phyloP scores from a whole-genome alignment of 2,888 invertebrate genomes.

The Lepidochrysops patricia region DNA sequence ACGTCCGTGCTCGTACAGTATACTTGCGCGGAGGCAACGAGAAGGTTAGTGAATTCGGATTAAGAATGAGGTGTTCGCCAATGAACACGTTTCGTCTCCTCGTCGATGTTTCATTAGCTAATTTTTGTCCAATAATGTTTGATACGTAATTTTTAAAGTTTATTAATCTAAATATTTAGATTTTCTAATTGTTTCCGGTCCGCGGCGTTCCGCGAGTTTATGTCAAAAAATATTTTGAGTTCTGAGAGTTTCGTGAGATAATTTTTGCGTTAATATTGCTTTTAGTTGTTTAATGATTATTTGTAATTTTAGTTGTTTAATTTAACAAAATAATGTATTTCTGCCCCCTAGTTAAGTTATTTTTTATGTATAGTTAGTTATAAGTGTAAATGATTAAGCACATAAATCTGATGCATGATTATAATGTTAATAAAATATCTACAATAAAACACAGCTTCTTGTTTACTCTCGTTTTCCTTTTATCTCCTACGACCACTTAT shows the following conservation, averaged over 20 bases:
- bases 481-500: not conserved
- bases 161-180: constrained; percentile 36
- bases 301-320: constrained; percentile 61
- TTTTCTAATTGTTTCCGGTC: constrained; percentile 20
- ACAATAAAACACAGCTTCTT: constrained; percentile 58
- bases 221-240: constrained; percentile 36
- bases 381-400: constrained; percentile 74
- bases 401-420: constrained; percentile 74
- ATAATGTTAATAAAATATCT: constrained; percentile 75
- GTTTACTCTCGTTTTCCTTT: constrained; percentile 30
- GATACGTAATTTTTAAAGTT: constrained; percentile 49
- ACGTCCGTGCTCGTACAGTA: constrained; percentile 36
- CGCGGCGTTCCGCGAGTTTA: constrained; percentile 20
- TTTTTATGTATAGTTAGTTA: constrained; percentile 74
- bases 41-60: constrained; percentile 71
- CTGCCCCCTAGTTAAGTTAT: constrained; percentile 72
- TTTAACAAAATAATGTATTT: constrained; percentile 72
- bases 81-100: constrained; percentile 38
- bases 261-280: constrained; percentile 59
- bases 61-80: constrained; percentile 41
- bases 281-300: constrained; percentile 64
- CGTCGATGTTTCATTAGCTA: constrained; percentile 54
- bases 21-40: constrained; percentile 55
- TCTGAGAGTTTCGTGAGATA: constrained; percentile 65
- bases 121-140: constrained; percentile 47